Evolutionary conservation across 2,888 invertebrate species (phyloP), one percentile per base, ranked within the genome.

Genomic region (Leptinotarsa tumamoca): DNA sequence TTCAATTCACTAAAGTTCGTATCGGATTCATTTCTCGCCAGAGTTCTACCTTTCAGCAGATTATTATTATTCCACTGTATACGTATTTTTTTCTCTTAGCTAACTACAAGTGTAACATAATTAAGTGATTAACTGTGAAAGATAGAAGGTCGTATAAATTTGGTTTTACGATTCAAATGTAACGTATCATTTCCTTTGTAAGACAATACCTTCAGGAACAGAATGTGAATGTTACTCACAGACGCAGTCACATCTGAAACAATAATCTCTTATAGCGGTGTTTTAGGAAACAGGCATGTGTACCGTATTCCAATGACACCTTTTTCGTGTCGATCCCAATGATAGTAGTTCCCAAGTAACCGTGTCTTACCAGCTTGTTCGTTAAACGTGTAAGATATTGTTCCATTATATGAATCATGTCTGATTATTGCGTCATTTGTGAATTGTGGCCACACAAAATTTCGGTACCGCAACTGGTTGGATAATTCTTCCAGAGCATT

Each of bases 261-360:
- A 58, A 58, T 58, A 15, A 58, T 58, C 18, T 21, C 21, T 2
- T 58, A 4, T 58, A 58, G 58, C 58, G 58, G 58, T 58, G 21
- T 58, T 58, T 58, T 21, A 21, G 58, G 23, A 58, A 58, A 23
- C 4, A 52, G 58, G 23, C 14, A 23, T 21, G 27, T 23, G 58
- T 21, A 58, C 58, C 58, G 58, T 23, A 58, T 23, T 58, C 58
- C 58, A 23, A 21, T 58, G 58, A 58, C 58, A 58, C 58, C 58
- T 58, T 23, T 23, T 58, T 58, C 23, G 58, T 58, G 58, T 58
- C 58, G 3, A 23, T 58, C 58, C 56, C 58, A 23, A 15, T 23
- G 23, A 23, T 58, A 23, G 21, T 52, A 43, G 43, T 43, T 43
- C 43, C 43, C 43, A 43, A 43, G 43, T 43, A 43, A 33, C 33